Conservation (phyloP, 1,140 invertebrate species). For the Pseudachorutes palmiensis region DNA sequence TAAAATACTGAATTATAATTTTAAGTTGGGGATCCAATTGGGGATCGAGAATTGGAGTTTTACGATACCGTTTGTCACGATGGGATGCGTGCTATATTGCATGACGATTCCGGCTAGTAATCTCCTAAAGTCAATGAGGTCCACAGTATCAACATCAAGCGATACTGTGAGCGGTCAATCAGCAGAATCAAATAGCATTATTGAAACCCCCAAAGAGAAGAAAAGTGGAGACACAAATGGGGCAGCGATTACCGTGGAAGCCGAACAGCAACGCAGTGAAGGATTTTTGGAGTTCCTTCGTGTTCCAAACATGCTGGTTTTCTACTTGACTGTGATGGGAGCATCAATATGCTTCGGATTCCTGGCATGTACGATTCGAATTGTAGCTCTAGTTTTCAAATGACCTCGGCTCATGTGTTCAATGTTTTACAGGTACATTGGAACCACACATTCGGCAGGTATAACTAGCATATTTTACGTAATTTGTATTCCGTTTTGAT, state of each 20-base stretch:
- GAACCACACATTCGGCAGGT: slow-evolving; percentile 2
- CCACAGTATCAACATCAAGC: not conserved
- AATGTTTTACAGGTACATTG: not conserved
- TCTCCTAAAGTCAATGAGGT: not conserved
- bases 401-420: not conserved
- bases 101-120: not conserved
- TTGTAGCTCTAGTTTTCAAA: not conserved
- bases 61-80: not conserved
- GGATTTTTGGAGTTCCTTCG: not conserved
- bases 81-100: not conserved
- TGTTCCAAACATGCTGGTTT: not conserved
- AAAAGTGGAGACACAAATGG: not conserved
- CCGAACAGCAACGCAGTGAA: too few relatives aligned
- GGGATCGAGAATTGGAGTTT: not conserved
- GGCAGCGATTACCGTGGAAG: not conserved
- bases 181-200: not conserved
- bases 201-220: not conserved
- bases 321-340: not conserved
- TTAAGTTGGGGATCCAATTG: not conserved
- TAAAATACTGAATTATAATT: too few relatives aligned
- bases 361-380: not conserved
- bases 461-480: not conserved
- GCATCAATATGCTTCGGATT: not conserved
- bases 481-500: not conserved
- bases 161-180: not conserved